Conservation (phyloP, 1,140 invertebrate species). For the Drosophila equinoxialis region DNA sequence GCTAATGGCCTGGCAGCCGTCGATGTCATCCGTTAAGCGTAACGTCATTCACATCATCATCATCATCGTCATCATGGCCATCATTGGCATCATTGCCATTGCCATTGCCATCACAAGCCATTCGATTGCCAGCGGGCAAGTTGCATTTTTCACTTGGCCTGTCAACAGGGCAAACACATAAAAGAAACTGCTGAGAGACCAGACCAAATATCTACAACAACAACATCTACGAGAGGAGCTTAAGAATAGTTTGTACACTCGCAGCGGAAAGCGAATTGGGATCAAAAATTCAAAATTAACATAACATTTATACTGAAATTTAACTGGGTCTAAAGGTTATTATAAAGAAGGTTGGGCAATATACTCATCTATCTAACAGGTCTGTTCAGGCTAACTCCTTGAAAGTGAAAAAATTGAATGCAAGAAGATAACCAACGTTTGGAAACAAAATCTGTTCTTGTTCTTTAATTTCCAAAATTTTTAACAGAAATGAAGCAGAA, state of each 20-base stretch:
- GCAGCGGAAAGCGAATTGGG: no score
- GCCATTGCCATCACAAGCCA: constrained; percentile 47
- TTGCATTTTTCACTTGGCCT: constrained; percentile 76
- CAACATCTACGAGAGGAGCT: constrained; percentile 7
- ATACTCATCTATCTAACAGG: no score
- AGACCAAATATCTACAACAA: constrained; percentile 17
- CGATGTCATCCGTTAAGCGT: constrained; percentile 33
- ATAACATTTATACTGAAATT: no score
- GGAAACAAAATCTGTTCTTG: no score
- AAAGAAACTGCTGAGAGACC: constrained; percentile 48
- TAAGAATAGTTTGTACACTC: background rate
- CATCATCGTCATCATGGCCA: constrained; percentile 27
- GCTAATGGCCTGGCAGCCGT: constrained; percentile 64
- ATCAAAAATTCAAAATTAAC: no score
- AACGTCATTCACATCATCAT: constrained; percentile 67
- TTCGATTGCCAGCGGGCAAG: constrained; percentile 64
- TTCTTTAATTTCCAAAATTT: no score
- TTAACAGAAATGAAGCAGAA: no score
- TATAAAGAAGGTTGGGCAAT: no score
- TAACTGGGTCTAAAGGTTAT: no score
- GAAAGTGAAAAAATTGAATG: no score
- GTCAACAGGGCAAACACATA: constrained; percentile 62
- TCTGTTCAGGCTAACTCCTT: no score
- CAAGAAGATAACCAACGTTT: no score
- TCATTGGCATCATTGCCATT: constrained; percentile 38